These are phyloP conservation scores for Epicauta chinensis DNA, from an alignment of 1,140 invertebrate genomes.

Conservation along the genomic window DNA sequence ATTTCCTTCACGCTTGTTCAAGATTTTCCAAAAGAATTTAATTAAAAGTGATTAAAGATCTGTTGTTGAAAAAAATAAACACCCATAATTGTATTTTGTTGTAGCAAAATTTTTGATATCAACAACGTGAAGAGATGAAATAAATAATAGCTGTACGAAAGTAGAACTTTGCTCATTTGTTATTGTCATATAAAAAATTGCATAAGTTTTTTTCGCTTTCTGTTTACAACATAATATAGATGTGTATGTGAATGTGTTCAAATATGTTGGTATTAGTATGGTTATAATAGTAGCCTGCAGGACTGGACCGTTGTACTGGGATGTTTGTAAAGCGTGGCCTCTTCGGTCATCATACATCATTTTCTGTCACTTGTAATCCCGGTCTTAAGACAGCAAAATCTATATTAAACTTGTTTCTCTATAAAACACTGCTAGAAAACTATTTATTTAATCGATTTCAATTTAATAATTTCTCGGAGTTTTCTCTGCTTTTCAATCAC, in stretches of 20 bases:
- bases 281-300: too few relatives aligned
- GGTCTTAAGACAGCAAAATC: constrained; percentile 15
- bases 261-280: not conserved
- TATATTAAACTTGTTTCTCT: constrained; percentile 19
- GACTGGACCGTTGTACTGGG: too few relatives aligned
- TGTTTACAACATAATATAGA: not conserved
- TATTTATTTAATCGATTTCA: not conserved
- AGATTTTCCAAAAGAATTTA: too few relatives aligned
- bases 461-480: too few relatives aligned
- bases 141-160: constrained; percentile 11
- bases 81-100: too few relatives aligned
- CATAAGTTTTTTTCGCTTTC: constrained; percentile 6
- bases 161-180: constrained; percentile 15
- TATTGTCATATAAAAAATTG: constrained; percentile 17
- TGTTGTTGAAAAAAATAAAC: too few relatives aligned
- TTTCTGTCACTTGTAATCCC: constrained; percentile 15
- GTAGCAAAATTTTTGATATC: too few relatives aligned
- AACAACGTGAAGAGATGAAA: not conserved
- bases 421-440: constrained; percentile 12
- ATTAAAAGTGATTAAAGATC: too few relatives aligned
- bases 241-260: too few relatives aligned
- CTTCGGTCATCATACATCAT: constrained; percentile 19
- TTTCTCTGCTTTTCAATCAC: too few relatives aligned
- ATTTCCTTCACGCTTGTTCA: too few relatives aligned
- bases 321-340: constrained; percentile 2